phyloP scores from a whole-genome alignment of 2,113 vertebrate genomes.

The Gymnocephalus cernua region DNA sequence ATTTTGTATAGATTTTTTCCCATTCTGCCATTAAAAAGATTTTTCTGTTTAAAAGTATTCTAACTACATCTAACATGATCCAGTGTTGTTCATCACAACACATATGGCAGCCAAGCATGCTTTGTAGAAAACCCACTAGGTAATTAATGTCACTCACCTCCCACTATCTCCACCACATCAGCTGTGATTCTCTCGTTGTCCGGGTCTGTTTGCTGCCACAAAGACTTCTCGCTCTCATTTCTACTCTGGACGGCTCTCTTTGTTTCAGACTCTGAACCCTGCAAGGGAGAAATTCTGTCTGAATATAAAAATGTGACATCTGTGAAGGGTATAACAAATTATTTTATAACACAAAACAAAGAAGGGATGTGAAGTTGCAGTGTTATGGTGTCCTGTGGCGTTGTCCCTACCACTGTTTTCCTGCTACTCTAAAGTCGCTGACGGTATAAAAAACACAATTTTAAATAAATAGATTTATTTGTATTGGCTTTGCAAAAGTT shows the following conservation, averaged over 20 bases:
- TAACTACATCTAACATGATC: background rate
- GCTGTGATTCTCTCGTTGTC: constrained; percentile 55
- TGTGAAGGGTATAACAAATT: background rate
- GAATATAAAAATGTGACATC: constrained; percentile 11
- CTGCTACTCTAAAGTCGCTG: background rate
- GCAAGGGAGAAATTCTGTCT: constrained; percentile 23
- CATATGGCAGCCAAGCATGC: too few species aligned
- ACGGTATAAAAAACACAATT: background rate
- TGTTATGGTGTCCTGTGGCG: background rate
- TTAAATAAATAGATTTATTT: background rate
- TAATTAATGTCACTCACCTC: constrained; percentile 54
- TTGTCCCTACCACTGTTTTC: background rate
- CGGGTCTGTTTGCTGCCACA: constrained; percentile 83
- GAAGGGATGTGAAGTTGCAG: background rate
- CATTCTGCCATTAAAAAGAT: background rate
- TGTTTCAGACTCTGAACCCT: constrained; percentile 69
- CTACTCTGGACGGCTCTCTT: constrained; percentile 70
- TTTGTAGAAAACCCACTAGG: background rate
- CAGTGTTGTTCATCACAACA: background rate
- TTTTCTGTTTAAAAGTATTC: background rate
- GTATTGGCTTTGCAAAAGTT: background rate
- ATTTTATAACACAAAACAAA: background rate
- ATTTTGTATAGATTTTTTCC: background rate
- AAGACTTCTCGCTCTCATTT: constrained; percentile 82
- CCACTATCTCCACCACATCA: constrained; percentile 58